phyloP scores from a whole-genome alignment of 2,113 vertebrate species.

The Ardeotis arabs region DNA sequence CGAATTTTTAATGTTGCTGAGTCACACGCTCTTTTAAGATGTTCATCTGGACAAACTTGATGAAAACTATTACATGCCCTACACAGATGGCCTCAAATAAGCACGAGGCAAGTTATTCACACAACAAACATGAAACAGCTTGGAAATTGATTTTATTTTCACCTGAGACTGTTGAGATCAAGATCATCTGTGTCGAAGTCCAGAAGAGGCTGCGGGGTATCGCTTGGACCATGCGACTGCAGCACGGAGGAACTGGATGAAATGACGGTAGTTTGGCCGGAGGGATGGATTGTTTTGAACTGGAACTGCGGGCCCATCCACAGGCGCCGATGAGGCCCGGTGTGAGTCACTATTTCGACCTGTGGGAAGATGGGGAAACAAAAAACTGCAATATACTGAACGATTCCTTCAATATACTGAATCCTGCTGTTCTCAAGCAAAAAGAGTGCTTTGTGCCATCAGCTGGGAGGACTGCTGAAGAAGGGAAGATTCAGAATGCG shows the following conservation, averaged over 20 bases:
- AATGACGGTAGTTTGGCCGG: conserved; percentile 96
- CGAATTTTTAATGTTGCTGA: neutral
- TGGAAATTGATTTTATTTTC: neutral
- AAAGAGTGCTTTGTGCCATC: neutral
- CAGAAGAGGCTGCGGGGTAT: conserved; percentile 92
- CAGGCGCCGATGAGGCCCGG: conserved; percentile 91
- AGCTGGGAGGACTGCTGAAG: neutral
- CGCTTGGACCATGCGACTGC: conserved; percentile 91
- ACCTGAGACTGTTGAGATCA: conserved; percentile 97
- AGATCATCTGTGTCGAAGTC: conserved; percentile 97
- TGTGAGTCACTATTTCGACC: conserved; percentile 99
- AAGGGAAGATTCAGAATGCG: accelerated
- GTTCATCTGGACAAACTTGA: neutral
- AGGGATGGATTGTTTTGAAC: conserved; percentile 98
- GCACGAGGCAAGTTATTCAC: neutral
- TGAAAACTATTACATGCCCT: neutral
- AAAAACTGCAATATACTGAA: accelerated
- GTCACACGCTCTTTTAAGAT: accelerated
- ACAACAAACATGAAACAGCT: neutral
- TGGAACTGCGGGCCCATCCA: conserved; percentile 99
- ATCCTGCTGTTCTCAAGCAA: neutral
- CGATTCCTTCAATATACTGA: accelerated
- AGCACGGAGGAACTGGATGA: conserved; percentile 97
- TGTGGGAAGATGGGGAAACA: conserved; percentile 56
- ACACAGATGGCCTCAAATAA: neutral